Conservation (phyloP, 2,888 invertebrate genomes). For the Macrophya annulata region DNA sequence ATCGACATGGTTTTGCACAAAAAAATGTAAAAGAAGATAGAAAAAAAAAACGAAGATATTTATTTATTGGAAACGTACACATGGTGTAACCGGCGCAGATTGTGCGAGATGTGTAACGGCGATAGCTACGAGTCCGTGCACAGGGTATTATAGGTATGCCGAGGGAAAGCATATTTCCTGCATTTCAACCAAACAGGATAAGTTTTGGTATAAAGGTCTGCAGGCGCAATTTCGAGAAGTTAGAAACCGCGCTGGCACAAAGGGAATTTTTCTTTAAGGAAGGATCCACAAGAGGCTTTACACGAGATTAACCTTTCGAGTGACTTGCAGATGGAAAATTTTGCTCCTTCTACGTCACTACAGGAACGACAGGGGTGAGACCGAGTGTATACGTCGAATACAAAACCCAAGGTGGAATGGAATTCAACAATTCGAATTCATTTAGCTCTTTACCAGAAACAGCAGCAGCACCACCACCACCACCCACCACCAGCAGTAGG, state of each 20-base stretch:
- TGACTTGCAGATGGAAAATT: slow-evolving; percentile 48
- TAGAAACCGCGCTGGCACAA: slow-evolving; percentile 26
- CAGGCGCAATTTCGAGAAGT: slow-evolving; percentile 48
- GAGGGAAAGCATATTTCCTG: not conserved
- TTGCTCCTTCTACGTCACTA: slow-evolving; percentile 34
- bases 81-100: not conserved
- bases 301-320: slow-evolving; percentile 53
- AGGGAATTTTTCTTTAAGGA: slow-evolving; percentile 42
- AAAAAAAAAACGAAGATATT: not conserved
- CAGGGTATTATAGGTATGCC: not conserved
- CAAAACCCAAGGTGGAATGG: slow-evolving; percentile 21
- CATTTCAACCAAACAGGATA: not conserved
- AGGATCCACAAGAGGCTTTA: slow-evolving; percentile 52
- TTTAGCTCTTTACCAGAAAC: not conserved
- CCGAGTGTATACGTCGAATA: slow-evolving; percentile 14
- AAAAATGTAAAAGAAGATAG: no score
- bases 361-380: not conserved
- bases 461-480: not conserved
- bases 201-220: not conserved
- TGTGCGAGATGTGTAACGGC: not conserved
- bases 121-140: not conserved
- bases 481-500: no score
- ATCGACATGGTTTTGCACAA: not conserved
- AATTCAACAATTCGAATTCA: slow-evolving; percentile 15
- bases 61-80: not conserved